Percentiles rank a stretch among this genome's conserved stretches.
Conservation (phyloP, 2,888 invertebrate genomes). For the Agriotes lineatus region DNA sequence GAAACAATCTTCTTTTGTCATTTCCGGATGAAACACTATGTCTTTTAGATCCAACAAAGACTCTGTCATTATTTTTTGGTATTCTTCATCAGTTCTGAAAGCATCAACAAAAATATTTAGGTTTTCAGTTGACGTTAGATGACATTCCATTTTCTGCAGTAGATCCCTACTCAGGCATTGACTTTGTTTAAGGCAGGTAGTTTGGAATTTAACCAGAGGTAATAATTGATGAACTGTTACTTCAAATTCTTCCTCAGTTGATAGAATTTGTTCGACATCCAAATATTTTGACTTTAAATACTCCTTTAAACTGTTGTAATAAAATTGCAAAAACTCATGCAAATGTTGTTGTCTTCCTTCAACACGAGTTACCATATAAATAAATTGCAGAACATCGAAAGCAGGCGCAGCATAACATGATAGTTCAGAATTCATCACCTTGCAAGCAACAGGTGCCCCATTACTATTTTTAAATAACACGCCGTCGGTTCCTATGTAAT, state of each 20-base stretch:
- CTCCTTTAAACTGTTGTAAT: constrained; percentile 33
- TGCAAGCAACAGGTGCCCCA: constrained; percentile 48
- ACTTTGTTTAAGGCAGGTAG: constrained; percentile 14
- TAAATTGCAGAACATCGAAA: constrained; percentile 69
- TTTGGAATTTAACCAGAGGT: constrained; percentile 43
- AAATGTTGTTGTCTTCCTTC: constrained; percentile 44
- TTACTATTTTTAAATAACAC: constrained; percentile 53
- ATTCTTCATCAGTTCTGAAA: not conserved
- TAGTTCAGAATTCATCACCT: constrained; percentile 58
- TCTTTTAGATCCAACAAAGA: constrained; percentile 26
- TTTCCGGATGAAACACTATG: constrained; percentile 20
- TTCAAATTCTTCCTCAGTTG: constrained; percentile 34
- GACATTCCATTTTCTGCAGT: not conserved
- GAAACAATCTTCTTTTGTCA: constrained; percentile 52
- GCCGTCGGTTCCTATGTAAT: constrained; percentile 58
- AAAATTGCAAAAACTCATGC: constrained; percentile 42
- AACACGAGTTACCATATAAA: constrained; percentile 48
- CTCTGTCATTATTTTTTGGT: constrained; percentile 2
- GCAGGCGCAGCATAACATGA: constrained; percentile 72
- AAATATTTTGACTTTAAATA: constrained; percentile 32
- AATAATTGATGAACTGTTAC: constrained; percentile 32
- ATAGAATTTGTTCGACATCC: constrained; percentile 28
- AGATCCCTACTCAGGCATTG: not conserved
- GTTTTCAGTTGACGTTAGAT: not conserved
- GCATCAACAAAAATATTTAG: no score